These are phyloP conservation scores for Cyclura pinguis DNA, from an alignment of 2,797 vertebrate species.

Conservation along the genomic window DNA sequence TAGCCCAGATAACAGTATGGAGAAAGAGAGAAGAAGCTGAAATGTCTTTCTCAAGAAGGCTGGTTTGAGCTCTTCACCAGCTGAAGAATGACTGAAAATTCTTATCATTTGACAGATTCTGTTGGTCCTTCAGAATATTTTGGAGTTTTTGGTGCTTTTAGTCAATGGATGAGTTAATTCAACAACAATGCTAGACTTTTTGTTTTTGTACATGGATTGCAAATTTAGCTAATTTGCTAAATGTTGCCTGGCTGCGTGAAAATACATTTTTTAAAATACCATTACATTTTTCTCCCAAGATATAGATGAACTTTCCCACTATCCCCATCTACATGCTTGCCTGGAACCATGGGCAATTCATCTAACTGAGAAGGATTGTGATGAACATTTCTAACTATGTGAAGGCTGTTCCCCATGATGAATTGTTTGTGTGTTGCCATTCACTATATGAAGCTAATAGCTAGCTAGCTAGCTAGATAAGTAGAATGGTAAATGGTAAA, in stretches of 20 bases:
- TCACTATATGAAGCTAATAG: no score
- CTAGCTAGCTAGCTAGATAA: no score
- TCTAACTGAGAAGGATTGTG: background rate
- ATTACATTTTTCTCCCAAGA: background rate
- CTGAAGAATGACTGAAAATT: constrained; percentile 24
- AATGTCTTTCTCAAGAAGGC: background rate
- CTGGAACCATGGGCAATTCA: background rate
- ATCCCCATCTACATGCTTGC: background rate
- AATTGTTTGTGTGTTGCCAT: background rate
- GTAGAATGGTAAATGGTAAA: no score
- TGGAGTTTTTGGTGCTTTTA: background rate
- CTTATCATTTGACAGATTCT: background rate
- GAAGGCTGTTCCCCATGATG: no score
- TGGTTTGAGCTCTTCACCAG: background rate
- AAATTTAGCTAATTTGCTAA: background rate
- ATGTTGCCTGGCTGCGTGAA: background rate
- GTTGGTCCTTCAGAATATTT: background rate
- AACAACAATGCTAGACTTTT: background rate
- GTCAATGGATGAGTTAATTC: background rate
- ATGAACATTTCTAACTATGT: background rate
- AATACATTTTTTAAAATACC: background rate
- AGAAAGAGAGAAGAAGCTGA: background rate
- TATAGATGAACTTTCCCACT: background rate
- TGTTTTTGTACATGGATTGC: background rate
- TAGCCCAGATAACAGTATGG: background rate